These are phyloP conservation scores for Nesogale talazaci DNA, from an alignment of 2,113 vertebrate species.

Conservation along the genomic window DNA sequence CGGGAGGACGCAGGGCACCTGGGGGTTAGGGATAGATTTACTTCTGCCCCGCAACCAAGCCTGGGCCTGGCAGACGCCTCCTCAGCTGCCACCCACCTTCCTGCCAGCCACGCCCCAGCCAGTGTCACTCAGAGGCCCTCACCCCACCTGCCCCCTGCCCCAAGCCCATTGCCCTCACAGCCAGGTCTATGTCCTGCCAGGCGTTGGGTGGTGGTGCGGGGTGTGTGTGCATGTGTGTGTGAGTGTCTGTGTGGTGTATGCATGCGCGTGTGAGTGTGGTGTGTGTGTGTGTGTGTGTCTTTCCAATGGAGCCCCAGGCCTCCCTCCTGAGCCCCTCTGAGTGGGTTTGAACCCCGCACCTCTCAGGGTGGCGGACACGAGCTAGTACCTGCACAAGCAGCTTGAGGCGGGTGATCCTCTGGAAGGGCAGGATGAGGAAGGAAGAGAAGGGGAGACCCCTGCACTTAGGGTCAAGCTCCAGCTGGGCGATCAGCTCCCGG, in stretches of 20 bases:
- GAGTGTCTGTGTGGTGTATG: no score
- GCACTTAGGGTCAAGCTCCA: slow-evolving; percentile 94
- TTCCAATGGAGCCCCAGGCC: neutral
- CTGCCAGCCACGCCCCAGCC: neutral
- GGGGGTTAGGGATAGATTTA: no score
- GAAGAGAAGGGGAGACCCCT: slow-evolving; percentile 95
- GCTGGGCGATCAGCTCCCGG: slow-evolving; percentile 90
- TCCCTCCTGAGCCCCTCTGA: neutral
- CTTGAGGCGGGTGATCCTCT: slow-evolving; percentile 98
- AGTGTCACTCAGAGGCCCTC: neutral
- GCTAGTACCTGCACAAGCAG: slow-evolving; percentile 94
- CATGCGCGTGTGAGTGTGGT: no score
- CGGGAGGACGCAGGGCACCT: no score
- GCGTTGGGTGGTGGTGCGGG: no score
- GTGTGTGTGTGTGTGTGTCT: no score
- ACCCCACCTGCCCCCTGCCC: no score
- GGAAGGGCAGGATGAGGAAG: slow-evolving; percentile 98
- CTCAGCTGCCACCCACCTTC: neutral
- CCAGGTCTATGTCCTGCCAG: neutral
- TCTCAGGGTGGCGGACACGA: no score
- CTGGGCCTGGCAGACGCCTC: no score
- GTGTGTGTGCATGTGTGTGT: no score
- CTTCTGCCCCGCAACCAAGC: no score
- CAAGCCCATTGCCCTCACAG: neutral
- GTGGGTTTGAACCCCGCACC: neutral